Evolutionary conservation across 2,888 invertebrate genomes (phyloP).

Genomic region (Rhimphoctona megacephalus): DNA sequence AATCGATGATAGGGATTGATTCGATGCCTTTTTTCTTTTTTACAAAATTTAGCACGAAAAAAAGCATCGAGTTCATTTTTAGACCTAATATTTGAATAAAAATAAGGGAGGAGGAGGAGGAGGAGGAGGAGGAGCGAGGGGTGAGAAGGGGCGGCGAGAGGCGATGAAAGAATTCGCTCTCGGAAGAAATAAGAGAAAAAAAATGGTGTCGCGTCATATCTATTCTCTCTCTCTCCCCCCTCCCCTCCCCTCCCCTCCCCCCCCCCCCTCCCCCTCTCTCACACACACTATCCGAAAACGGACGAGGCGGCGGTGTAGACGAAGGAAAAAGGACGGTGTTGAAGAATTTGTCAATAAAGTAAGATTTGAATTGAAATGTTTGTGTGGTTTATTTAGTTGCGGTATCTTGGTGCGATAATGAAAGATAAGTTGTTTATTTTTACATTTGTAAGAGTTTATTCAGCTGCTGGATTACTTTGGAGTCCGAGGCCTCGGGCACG

Average conservation of each 20-base stretch:
- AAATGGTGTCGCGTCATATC: not conserved
- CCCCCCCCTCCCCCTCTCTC: no score
- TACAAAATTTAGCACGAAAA: not conserved
- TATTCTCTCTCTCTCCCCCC: no score
- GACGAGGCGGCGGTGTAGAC: not conserved
- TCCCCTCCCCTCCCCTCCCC: no score
- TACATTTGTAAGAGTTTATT: no score
- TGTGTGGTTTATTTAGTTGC: not conserved
- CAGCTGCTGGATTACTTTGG: no score
- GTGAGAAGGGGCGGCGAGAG: no score
- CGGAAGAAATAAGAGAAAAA: not conserved
- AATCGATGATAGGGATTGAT: not conserved
- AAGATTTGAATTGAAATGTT: not conserved
- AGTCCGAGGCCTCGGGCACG: no score
- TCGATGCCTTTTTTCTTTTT: not conserved
- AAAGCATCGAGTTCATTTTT: not conserved
- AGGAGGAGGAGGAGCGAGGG: not conserved
- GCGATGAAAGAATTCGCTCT: not conserved
- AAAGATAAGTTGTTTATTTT: not conserved
- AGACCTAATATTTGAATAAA: not conserved
- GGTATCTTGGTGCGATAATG: not conserved
- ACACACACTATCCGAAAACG: no score
- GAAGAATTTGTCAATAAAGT: constrained; percentile 4
- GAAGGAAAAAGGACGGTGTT: not conserved
- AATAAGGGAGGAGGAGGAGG: not conserved